Base-by-base conservation (phyloP, 2,797 vertebrate species). In the Moxostoma hubbsi region DNA sequence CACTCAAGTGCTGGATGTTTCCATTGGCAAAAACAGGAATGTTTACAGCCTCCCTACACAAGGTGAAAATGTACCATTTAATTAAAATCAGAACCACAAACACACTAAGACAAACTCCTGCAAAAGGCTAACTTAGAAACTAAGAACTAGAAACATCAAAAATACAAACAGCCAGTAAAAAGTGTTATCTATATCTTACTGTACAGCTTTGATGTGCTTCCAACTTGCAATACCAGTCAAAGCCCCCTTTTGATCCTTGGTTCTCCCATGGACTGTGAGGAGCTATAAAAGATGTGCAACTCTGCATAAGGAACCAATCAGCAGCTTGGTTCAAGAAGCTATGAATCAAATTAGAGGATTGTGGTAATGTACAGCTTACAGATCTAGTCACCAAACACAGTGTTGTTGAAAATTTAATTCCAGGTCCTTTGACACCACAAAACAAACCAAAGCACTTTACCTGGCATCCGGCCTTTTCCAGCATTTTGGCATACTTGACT, bases 11-110 rank as follows among this genome's bases (percentile, higher is more conserved):
- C 78, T 96, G 97, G 89, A 99, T 98, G 89, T 99, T 99, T 67
- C 98, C 98, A 0, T 99, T 99, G 53, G 98, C 97, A 87, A 99
- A 98, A 46, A 99, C 96, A 0, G 98, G 98, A 85, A 99, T 99
- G 83, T 84, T 93, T 8, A 99, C 95, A 0, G 95, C 96, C 86
- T 94, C 94, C 90, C 98, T 99, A 58, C 4, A 85, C 7, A 10
- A n/a, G 51, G 10, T 5, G 53, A 49, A 75, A 0, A 71, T n/a
- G 36, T 36, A 36, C 36, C 4, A 51, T 16, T 62, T 62, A 43
- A 62, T 24, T 8, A 7, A 47, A 43, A 7, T 36, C 36, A 36
- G 36, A 36, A 36, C 36, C 36, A 36, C 36, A 36, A 36, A 36
- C 36, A 36, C 24, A 24, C 24, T n/a, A 47, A 62, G 9, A 12